phyloP scores from a whole-genome alignment of 2,888 invertebrate species.

The Microdon myrmicae region DNA sequence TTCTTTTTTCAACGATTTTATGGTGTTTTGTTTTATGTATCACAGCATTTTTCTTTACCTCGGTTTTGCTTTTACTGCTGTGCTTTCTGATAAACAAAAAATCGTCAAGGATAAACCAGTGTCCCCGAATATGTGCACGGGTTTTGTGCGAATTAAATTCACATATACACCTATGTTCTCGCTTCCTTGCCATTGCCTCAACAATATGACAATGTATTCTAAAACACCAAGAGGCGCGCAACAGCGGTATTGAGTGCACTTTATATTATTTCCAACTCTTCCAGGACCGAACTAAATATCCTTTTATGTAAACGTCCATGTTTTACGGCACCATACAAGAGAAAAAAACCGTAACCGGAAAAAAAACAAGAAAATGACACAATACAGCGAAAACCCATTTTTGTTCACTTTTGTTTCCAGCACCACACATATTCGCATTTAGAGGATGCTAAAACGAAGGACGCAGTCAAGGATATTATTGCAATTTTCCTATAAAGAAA shows the following conservation, averaged over 20 bases:
- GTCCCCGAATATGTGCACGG: constrained; percentile 24
- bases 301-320: constrained; percentile 48
- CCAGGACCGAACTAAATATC: constrained; percentile 37
- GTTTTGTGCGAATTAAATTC: constrained; percentile 34
- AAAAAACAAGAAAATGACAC: constrained; percentile 8
- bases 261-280: constrained; percentile 9
- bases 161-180: no score
- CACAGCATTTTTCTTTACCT: no score
- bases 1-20: no score
- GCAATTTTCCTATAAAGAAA: constrained; percentile 51
- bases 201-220: background rate
- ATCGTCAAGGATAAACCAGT: constrained; percentile 30
- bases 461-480: constrained; percentile 44
- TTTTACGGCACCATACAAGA: constrained; percentile 15
- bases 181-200: background rate
- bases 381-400: constrained; percentile 35
- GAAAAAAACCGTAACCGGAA: constrained; percentile 4
- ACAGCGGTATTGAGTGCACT: constrained; percentile 7
- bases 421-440: constrained; percentile 1
- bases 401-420: constrained; percentile 1
- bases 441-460: constrained; percentile 9
- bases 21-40: no score
- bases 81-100: no score
- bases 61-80: no score
- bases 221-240: constrained; percentile 29